Base-by-base conservation (phyloP, 2,797 vertebrate species). In the Lutjanus campechanus region DNA sequence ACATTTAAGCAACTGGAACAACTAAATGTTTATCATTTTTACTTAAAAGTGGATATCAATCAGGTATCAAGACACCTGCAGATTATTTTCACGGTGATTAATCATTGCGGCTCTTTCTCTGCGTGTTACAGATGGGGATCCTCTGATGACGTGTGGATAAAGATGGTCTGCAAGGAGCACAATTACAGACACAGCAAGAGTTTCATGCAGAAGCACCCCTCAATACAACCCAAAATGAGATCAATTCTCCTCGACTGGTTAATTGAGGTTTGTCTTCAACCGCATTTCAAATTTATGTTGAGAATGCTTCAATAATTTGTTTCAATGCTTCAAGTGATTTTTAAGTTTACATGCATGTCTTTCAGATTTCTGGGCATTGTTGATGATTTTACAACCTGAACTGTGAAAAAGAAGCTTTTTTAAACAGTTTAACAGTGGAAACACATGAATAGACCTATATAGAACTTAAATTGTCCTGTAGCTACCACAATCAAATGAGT, bases 221-320 rank as follows among this genome's bases (percentile, higher is more conserved):
- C 94, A 50, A 95, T 98, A 79, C 95, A 96, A 2, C 95, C 97
- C 70, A 95, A 96, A 71, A 98, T 97, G 97, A 96, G 97, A 79
- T 95, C 97, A 0, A 95, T 98, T 82, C 93, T 98, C 56, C 88
- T 98, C 6, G 96, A 97, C 92, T 98, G 97, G 97, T 94, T 98
- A 46, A 93, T 98, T 58, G 97, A 98, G 96, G 97, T 97, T 77
- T 4, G 66, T 66, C 17, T 20, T 53, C 41, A 40, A 5, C 47
- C 8, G n/a, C 49, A 40, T 12, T 29, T 54, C 29, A 1, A 4
- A 20, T 40, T 47, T n/a, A 4, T 43, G 11, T 7, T 19, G 17
- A 7, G 1, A 5, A 5, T 36, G n/a, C 7, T 40, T 43, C 16
- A 12, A 3, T 51, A 46, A 54, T 11, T 54, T 29, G 54, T 1